Percentiles rank a stretch among this genome's conserved stretches.
These are phyloP conservation scores for Fulmarus glacialis DNA, from an alignment of 2,113 vertebrate genomes.

Conservation along the genomic window DNA sequence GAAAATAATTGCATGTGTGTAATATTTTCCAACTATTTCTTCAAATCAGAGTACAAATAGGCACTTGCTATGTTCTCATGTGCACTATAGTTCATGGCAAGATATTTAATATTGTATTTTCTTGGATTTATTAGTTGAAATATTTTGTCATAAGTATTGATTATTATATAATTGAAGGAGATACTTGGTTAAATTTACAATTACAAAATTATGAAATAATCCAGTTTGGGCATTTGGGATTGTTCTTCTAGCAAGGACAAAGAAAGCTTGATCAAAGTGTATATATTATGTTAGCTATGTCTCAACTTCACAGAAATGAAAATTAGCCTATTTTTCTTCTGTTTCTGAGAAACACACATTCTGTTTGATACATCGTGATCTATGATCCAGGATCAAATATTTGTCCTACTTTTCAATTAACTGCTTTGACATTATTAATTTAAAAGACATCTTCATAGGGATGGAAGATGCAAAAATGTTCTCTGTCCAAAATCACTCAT, in stretches of 20 bases:
- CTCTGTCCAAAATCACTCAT: neutral
- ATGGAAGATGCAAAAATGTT: neutral
- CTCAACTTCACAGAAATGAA: neutral
- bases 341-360: neutral
- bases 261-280: neutral
- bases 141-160: neutral
- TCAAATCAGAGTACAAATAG: neutral
- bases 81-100: neutral
- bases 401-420: neutral
- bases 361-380: neutral
- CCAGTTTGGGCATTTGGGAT: neutral
- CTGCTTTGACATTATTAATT: neutral
- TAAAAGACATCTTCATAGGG: neutral
- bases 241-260: neutral
- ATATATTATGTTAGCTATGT: neutral
- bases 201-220: neutral
- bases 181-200: neutral
- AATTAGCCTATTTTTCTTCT: neutral
- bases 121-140: neutral
- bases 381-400: neutral
- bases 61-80: neutral
- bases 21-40: neutral
- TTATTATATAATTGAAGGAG: neutral
- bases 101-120: neutral
- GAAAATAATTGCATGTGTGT: neutral